A percentile compares a stretch with the other conserved stretches of the same genome.
Conservation (phyloP, 2,113 vertebrate genomes). For the Theropithecus gelada region DNA sequence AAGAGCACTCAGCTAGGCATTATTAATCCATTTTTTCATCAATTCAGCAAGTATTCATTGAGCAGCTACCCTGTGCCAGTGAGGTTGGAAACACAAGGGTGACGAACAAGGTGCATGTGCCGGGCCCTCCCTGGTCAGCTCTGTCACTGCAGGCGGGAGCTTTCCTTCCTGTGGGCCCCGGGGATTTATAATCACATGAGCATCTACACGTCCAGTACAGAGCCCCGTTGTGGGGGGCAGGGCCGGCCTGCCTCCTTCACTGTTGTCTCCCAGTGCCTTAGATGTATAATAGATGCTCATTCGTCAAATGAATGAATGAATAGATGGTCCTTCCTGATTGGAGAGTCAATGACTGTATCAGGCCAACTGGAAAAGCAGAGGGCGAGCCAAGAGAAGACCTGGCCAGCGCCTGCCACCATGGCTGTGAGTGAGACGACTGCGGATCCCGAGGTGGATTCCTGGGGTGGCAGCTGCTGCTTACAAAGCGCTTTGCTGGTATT, state of each 20-base stretch:
- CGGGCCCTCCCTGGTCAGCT: not conserved
- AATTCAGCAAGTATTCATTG: not conserved
- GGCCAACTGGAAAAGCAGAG: not conserved
- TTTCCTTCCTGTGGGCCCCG: not conserved
- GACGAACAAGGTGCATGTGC: rapidly evolving
- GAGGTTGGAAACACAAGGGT: not conserved
- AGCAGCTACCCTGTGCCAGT: not conserved
- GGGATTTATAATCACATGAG: not conserved
- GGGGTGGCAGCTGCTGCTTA: not conserved
- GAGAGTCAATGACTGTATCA: not conserved
- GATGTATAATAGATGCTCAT: not conserved
- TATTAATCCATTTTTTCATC: not conserved
- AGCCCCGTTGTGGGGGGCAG: not conserved
- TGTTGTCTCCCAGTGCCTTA: not conserved
- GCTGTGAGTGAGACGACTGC: not conserved
- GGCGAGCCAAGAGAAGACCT: not conserved
- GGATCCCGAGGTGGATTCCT: not conserved
- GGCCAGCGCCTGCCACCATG: rapidly evolving
- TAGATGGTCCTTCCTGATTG: not conserved
- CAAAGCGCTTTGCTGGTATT: not conserved
- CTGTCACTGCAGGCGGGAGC: not conserved
- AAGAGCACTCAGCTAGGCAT: not conserved
- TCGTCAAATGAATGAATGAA: not conserved
- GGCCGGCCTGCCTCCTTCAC: not conserved
- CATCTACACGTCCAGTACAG: not conserved